Base-by-base conservation (phyloP, 2,888 invertebrate species). In the Folsomia manolachei region DNA sequence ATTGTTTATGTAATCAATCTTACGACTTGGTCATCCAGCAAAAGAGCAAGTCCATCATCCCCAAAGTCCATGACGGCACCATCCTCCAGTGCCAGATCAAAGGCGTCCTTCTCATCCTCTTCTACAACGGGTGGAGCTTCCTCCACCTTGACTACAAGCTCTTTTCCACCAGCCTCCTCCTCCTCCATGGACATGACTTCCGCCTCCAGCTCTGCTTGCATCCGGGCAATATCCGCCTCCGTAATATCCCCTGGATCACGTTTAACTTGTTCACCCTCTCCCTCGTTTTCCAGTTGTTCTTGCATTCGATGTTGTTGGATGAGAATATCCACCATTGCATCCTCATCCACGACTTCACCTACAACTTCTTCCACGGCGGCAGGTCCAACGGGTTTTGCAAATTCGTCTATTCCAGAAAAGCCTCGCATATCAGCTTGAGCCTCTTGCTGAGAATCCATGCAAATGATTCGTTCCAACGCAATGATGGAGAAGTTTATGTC, bases 361-460 rank as follows among this genome's bases (percentile, higher is more conserved):
- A 7, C 27, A 19, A 66, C 70, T 1, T 71, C 73, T 14, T 70
- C 71, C 9, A 51, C 52, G 21, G 69, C 70, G 1, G 56, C 14
- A 7, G n/a, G 18, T 2, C 19, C 4, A 11, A 63, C 1, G 14
- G 52, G 27, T 19, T 73, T 71, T 25, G 52, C 61, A 0, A 63
- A 53, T 67, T 73, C 75, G 0, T 69, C 68, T 23, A 72, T 73
- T n/a, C n/a, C n/a, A 21, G 72, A 72, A 39, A 78, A 73, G 18
- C 78, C 80, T 53, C 80, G 60, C 78, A 80, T 79, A 63, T 77
- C 79, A 18, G 78, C 79, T 60, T 79, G 79, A 23, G 75, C 72
- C 26, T 75, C 70, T 72, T 80, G 80, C 61, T 76, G 75, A 24
- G 76, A 71, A 25, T 77, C 75, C 76, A 79, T 78, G 53, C 78